Percentiles rank a stretch among this genome's conserved stretches.
Evolutionary conservation across 2,113 vertebrate genomes (phyloP).

Genomic region (Elachura formosa): DNA sequence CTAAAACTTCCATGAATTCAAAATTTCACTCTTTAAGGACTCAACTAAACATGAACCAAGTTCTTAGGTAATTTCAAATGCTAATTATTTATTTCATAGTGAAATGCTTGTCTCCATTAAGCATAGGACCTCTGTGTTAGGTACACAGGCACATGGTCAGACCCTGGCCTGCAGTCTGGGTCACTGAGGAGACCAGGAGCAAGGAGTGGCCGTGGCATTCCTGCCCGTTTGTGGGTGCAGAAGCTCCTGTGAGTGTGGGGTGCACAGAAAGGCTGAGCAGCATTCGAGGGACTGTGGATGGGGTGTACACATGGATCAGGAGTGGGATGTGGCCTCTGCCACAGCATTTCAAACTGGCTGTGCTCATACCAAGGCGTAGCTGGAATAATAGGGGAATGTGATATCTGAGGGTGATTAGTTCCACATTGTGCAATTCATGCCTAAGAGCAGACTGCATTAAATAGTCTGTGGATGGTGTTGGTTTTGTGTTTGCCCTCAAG

Average conservation of each 20-base stretch:
- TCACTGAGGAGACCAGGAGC: neutral
- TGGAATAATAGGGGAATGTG: neutral
- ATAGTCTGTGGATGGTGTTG: neutral
- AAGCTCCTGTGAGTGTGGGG: neutral
- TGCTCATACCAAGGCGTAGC: neutral
- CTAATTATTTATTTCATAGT: neutral
- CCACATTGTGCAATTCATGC: neutral
- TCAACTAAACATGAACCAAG: neutral
- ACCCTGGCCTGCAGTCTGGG: neutral
- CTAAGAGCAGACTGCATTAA: neutral
- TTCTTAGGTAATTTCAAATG: neutral
- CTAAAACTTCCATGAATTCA: neutral
- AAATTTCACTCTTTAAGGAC: neutral
- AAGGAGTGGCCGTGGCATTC: neutral
- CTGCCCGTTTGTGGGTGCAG: neutral
- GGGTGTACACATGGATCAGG: neutral
- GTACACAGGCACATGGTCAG: neutral
- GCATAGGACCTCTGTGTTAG: neutral
- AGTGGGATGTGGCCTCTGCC: neutral
- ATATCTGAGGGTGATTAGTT: neutral
- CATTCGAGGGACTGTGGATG: neutral
- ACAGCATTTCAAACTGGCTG: neutral
- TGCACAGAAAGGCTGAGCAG: neutral
- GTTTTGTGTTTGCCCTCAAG: neutral
- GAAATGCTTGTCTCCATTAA: neutral